Base-by-base conservation (phyloP, 2,113 vertebrate species). In the Myiagra hebetior region DNA sequence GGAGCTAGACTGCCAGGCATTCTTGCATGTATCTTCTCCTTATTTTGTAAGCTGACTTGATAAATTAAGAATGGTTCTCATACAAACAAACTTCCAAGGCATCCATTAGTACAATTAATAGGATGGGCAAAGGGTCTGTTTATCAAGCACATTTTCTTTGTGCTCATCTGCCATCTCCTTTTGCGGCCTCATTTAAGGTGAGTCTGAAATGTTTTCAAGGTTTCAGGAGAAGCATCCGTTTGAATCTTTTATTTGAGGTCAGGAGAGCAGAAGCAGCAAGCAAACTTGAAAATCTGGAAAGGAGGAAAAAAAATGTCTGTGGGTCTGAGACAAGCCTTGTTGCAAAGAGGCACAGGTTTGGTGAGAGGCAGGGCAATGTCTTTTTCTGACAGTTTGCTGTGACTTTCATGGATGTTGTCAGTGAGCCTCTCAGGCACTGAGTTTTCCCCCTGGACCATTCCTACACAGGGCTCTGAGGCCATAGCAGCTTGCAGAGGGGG, bases 381-480 rank as follows among this genome's bases (percentile, higher is more conserved):
- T 53, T 84, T 65, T 63, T 33, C 26, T 72, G 39, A 13, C 8
- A 21, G 13, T 64, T 83, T 76, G 21, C 24, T 69, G 15, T 57
- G 27, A 23, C 7, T 64, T 21, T 68, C 56, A 31, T 49, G 63
- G 27, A 16, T 26, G 53, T 4, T 57, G 24, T 37, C 33, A 27
- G 13, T 17, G 35, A 86, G 11, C 15, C 10, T 89, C 12, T 62
- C 6, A 13, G n/a, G 39, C 24, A 37, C 14, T 28, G 35, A 68
- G 19, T 28, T 72, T 79, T 14, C 11, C 26, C 39, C 75, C 50
- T 53, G 44, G 22, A 67, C 28, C 12, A 15, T 23, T 24, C 20
- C n/a, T 63, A 12, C 0, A 0, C 47, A 46, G 47, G 27, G 13
- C 15, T 59, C 30, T 44, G 33, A 76, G n/a, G 26, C 21, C 31